A percentile compares a stretch with the other conserved stretches of the same genome.
These are phyloP conservation scores for Premnoplex brunnescens DNA, from an alignment of 2,797 vertebrate genomes.

Conservation along the genomic window DNA sequence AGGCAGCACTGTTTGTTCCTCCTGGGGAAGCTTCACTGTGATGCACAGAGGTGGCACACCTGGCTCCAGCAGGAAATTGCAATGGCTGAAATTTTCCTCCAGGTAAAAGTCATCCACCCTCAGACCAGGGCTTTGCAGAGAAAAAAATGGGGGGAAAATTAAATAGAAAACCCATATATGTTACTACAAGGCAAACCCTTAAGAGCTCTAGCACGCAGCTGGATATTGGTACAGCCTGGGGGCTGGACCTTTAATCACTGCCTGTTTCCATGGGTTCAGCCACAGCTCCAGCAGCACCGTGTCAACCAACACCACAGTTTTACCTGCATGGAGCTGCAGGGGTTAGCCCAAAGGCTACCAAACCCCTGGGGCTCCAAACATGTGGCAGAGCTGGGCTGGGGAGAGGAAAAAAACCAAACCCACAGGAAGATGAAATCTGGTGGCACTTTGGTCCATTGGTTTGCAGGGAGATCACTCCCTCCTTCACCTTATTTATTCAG, in stretches of 20 bases:
- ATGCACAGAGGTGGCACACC: neutral
- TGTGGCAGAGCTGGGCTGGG: fast-evolving
- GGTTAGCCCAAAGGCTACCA: too few relatives aligned
- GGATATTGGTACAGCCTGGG: neutral
- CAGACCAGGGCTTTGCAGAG: neutral
- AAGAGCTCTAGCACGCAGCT: neutral
- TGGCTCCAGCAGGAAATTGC: neutral
- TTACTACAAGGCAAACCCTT: neutral
- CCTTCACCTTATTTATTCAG: neutral
- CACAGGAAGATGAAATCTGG: neutral
- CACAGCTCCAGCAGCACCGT: neutral
- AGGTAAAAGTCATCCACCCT: neutral
- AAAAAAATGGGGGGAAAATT: fast-evolving
- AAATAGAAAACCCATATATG: neutral
- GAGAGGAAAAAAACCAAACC: neutral
- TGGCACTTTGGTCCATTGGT: neutral
- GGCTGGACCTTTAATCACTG: neutral
- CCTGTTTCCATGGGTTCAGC: neutral
- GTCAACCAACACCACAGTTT: neutral
- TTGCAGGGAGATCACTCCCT: neutral
- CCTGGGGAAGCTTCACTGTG: neutral
- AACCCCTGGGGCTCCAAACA: neutral
- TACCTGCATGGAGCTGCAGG: neutral
- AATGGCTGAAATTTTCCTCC: neutral
- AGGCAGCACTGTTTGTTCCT: neutral